Conservation (phyloP, 2,113 vertebrate genomes). For the Microcebus ravelobensis region DNA sequence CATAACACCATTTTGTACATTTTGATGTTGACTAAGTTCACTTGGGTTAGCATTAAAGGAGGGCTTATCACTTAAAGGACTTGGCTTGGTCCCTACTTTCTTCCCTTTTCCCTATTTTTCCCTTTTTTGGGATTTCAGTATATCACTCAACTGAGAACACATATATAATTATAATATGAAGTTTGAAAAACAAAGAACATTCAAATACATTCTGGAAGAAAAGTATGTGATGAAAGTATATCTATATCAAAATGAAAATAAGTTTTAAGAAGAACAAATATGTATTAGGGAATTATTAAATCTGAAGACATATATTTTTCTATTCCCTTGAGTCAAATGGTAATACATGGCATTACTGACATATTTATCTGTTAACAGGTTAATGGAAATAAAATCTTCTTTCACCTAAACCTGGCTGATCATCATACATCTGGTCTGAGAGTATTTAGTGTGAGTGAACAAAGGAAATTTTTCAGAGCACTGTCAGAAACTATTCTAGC, state of each 20-base stretch:
- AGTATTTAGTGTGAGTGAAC: constrained; percentile 57
- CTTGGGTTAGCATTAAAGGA: not conserved
- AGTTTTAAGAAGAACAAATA: not conserved
- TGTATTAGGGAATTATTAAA: not conserved
- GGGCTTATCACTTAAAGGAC: not conserved
- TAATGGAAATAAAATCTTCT: not conserved
- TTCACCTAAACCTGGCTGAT: constrained; percentile 11
- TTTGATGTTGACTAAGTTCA: not conserved
- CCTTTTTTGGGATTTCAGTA: not conserved
- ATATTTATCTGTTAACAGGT: not conserved
- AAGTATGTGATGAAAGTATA: not conserved
- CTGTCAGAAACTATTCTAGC: constrained; percentile 46
- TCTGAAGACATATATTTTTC: not conserved
- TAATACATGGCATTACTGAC: no score
- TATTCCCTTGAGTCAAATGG: not conserved
- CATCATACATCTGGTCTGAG: constrained; percentile 56
- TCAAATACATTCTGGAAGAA: not conserved
- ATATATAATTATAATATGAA: not conserved
- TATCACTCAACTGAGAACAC: not conserved
- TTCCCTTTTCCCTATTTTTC: not conserved
- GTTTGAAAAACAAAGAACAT: not conserved
- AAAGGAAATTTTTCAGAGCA: constrained; percentile 50
- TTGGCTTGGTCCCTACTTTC: not conserved
- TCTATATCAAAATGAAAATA: not conserved
- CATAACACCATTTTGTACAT: not conserved